A percentile compares a stretch with the other conserved stretches of the same genome.
Evolutionary conservation across 2,888 invertebrate species (phyloP).

Genomic region (Mystacides longicornis): DNA sequence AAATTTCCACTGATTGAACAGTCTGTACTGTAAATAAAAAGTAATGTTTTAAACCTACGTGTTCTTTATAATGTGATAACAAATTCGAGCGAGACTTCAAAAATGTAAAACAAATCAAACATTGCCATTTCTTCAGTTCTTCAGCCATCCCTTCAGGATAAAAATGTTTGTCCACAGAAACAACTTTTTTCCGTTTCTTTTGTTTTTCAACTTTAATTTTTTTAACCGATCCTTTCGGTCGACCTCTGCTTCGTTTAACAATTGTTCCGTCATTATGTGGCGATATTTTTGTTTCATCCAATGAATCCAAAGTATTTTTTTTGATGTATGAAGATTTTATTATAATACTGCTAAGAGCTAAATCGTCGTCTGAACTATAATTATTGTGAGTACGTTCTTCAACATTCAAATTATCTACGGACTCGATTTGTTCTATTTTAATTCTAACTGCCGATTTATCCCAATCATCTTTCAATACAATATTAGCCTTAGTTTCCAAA

Average conservation of each 20-base stretch:
- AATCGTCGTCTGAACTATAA: conserved; percentile 23
- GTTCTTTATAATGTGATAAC: conserved; percentile 32
- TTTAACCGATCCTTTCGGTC: conserved; percentile 18
- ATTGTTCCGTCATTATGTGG: neutral
- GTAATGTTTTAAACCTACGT: conserved; percentile 18
- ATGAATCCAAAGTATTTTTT: too few relatives aligned
- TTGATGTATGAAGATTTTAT: neutral
- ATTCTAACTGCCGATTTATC: neutral
- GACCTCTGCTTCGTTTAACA: conserved; percentile 8
- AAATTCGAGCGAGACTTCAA: conserved; percentile 29
- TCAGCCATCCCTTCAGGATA: conserved; percentile 19
- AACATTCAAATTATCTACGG: neutral
- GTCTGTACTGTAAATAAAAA: conserved; percentile 1
- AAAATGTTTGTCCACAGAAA: conserved; percentile 7
- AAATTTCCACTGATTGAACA: neutral
- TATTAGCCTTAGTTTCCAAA: too few relatives aligned
- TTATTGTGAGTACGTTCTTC: conserved; percentile 4
- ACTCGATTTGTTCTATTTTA: neutral
- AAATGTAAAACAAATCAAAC: conserved; percentile 32
- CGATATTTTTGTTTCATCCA: too few relatives aligned
- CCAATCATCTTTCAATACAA: neutral
- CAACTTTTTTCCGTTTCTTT: too few relatives aligned
- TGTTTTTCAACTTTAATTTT: too few relatives aligned
- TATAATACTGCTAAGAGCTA: conserved; percentile 19
- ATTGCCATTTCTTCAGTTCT: conserved; percentile 27